Evolutionary conservation across 2,113 vertebrate species (phyloP).

Genomic region (Xenotilapia leptura): DNA sequence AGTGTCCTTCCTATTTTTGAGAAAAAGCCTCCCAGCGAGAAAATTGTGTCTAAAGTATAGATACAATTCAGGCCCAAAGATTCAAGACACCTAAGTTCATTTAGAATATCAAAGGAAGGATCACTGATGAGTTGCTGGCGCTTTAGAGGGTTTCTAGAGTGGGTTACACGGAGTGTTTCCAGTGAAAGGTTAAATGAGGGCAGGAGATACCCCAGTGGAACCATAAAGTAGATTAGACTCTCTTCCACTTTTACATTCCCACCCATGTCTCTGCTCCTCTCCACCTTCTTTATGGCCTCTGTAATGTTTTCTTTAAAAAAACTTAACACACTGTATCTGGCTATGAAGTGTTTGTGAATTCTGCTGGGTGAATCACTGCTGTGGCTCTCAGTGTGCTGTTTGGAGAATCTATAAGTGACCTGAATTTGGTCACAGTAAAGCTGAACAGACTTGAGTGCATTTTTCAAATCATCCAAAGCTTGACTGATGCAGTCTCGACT

Average conservation of each 20-base stretch:
- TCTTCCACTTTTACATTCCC: neutral
- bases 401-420: neutral
- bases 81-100: neutral
- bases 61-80: conserved; percentile 35
- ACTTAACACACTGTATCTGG: neutral
- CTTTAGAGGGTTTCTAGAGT: neutral
- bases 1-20: neutral
- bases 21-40: neutral
- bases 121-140: neutral
- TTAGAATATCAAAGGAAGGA: neutral
- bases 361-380: neutral
- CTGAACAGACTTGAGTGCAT: conserved; percentile 23
- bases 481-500: neutral
- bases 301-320: conserved; percentile 15
- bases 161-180: fast-evolving
- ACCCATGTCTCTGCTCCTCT: neutral
- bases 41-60: neutral
- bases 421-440: neutral
- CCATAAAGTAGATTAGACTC: neutral
- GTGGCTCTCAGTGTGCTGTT: neutral
- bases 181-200: fast-evolving
- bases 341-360: neutral
- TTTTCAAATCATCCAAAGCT: conserved; percentile 44
- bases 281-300: neutral
- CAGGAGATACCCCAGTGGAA: neutral